Base-by-base conservation (phyloP, 2,113 vertebrate species). In the Aspidoscelis tigris region DNA sequence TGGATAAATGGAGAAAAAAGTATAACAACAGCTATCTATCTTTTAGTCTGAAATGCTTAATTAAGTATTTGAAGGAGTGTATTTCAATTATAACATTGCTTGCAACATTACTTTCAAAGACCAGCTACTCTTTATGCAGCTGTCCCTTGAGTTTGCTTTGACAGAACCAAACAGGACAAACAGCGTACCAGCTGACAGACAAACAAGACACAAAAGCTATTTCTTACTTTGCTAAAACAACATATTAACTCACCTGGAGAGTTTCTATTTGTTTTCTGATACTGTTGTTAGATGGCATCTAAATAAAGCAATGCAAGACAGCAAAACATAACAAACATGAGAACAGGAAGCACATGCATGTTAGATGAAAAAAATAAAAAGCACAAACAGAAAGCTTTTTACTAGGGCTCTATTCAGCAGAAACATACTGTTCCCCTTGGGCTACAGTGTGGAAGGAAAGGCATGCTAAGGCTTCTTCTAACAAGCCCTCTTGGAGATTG, bases 271-370 rank as follows among this genome's bases (percentile, higher is more conserved):
- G 99, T 96, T 99, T 99, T 97, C 99, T 98, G 98, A 99, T 99
- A 98, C 98, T 99, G 99, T 99, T 99, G 99, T 99, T 99, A 99
- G 99, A 99, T 96, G 98, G 99, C 97, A 99, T 99, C 99, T 99
- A 97, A 98, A 98, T 97, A 97, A 95, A 98, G 97, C 97, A 97
- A 97, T 90, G 96, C 97, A 96, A 97, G 95, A 98, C 94, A 97
- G 96, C 96, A 97, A 96, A 96, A 97, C 95, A 96, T 97, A 95
- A 94, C 95, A 92, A 97, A 96, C 96, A 96, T 97, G 96, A 96
- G 95, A 96, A 96, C 95, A 94, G 93, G 92, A 96, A 87, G 96
- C 95, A 96, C 96, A 97, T 97, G 96, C 96, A 95, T 96, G 96
- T 97, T 97, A 95, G 96, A 96, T 97, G 96, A 96, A 96, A 96